phyloP scores from a whole-genome alignment of 2,113 vertebrate species.

The Halichoerus grypus region DNA sequence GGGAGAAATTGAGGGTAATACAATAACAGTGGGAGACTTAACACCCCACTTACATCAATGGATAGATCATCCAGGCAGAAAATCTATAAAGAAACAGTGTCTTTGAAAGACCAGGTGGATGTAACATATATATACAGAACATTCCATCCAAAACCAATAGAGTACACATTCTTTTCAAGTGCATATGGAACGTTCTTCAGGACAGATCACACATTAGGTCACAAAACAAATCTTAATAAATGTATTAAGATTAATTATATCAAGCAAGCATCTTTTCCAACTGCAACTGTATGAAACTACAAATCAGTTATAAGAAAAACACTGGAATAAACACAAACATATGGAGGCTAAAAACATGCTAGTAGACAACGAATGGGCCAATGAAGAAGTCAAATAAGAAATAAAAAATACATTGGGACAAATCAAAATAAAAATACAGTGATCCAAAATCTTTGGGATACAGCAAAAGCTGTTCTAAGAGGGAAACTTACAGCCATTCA shows the following conservation, averaged over 20 bases:
- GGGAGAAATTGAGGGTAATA: not conserved
- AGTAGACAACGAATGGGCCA: not conserved
- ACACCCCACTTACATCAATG: not conserved
- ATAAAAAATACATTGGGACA: not conserved
- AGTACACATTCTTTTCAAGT: not conserved
- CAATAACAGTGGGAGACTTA: not conserved
- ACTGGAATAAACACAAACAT: not conserved
- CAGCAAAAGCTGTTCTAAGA: not conserved
- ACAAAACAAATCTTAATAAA: not conserved
- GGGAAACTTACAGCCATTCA: not conserved
- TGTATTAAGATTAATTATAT: not conserved
- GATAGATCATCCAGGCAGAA: not conserved
- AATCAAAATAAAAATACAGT: not conserved
- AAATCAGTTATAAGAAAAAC: not conserved
- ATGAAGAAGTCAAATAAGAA: not conserved
- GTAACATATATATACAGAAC: not conserved
- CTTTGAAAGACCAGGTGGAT: not conserved
- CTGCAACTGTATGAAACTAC: not conserved
- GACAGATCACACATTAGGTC: not conserved
- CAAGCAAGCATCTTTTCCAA: not conserved
- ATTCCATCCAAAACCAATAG: not conserved
- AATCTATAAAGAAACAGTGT: not conserved
- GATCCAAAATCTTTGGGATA: not conserved
- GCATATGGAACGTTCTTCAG: not conserved
- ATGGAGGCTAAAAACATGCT: not conserved